These are phyloP conservation scores for Petrocephalus sullivani DNA, from an alignment of 2,797 vertebrate genomes.

Conservation along the genomic window DNA sequence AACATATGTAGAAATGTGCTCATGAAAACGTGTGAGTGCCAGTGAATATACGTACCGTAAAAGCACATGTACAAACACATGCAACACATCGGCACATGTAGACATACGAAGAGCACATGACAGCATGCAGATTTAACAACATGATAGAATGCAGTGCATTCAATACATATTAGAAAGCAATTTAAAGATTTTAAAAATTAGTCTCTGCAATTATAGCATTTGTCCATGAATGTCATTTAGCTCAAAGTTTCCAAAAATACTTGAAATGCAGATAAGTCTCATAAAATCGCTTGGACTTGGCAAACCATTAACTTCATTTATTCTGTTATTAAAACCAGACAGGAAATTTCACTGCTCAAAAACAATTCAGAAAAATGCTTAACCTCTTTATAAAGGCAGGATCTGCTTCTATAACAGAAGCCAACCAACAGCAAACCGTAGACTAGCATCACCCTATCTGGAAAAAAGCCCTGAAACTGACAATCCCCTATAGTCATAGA, in stretches of 20 bases:
- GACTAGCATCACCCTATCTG: neutral
- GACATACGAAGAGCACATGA: neutral
- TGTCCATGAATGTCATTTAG: neutral
- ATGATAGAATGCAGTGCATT: neutral
- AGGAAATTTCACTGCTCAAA: neutral
- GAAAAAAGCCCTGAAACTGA: neutral
- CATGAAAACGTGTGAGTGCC: neutral
- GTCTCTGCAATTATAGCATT: neutral
- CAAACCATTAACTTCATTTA: conserved; percentile 47
- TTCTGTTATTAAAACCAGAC: conserved; percentile 6
- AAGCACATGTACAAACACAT: neutral
- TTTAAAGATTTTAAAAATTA: neutral
- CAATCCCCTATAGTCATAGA: conserved; percentile 20
- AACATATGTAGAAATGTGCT: neutral
- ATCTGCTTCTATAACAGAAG: neutral
- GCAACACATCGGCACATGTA: neutral
- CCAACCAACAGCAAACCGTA: neutral
- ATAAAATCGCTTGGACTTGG: conserved; percentile 8
- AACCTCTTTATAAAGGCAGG: neutral
- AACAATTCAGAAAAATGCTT: neutral
- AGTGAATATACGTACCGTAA: neutral
- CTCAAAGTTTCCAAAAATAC: neutral
- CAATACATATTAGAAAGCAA: neutral
- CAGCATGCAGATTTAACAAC: neutral
- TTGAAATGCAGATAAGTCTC: neutral